These are phyloP conservation scores for Decapterus maruadsi DNA, from an alignment of 2,797 vertebrate species.

Conservation along the genomic window DNA sequence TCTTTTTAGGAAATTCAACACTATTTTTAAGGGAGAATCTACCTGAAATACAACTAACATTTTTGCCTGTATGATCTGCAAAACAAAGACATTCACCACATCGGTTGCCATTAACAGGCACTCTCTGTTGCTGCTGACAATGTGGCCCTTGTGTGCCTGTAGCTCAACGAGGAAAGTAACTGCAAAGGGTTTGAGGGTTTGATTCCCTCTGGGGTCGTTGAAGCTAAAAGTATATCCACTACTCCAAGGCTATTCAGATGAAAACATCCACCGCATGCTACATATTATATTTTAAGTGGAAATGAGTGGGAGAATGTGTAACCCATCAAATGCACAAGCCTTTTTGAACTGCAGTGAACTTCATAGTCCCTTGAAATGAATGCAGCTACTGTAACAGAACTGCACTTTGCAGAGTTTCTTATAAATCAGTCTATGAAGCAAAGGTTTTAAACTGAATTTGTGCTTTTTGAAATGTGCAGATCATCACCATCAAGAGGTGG, in stretches of 20 bases:
- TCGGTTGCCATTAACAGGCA: conserved; percentile 54
- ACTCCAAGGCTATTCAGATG: conserved; percentile 64
- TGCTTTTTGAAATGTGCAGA: conserved; percentile 1
- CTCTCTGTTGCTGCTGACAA: conserved; percentile 44
- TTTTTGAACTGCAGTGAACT: conserved; percentile 58
- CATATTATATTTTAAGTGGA: conserved; percentile 66
- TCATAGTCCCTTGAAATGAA: conserved; percentile 48
- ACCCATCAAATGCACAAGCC: conserved; percentile 52
- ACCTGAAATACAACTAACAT: conserved; percentile 16
- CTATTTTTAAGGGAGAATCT: conserved; percentile 2
- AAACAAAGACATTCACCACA: conserved; percentile 40
- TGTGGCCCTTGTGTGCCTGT: conserved; percentile 33
- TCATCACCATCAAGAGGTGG: neutral
- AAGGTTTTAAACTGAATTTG: conserved; percentile 11
- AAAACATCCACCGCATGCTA: conserved; percentile 55
- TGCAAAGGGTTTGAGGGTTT: conserved; percentile 61
- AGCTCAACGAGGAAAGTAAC: conserved; percentile 51
- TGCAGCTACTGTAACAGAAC: conserved; percentile 21
- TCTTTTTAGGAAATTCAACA: conserved; percentile 3
- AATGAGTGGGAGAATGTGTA: conserved; percentile 68
- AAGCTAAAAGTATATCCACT: conserved; percentile 65
- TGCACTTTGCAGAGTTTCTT: conserved; percentile 32
- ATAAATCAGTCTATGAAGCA: conserved; percentile 2
- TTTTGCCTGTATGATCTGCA: conserved; percentile 20
- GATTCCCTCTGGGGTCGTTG: conserved; percentile 62